Base-by-base conservation (phyloP, 2,888 invertebrate species). In the Microchrysa polita region DNA sequence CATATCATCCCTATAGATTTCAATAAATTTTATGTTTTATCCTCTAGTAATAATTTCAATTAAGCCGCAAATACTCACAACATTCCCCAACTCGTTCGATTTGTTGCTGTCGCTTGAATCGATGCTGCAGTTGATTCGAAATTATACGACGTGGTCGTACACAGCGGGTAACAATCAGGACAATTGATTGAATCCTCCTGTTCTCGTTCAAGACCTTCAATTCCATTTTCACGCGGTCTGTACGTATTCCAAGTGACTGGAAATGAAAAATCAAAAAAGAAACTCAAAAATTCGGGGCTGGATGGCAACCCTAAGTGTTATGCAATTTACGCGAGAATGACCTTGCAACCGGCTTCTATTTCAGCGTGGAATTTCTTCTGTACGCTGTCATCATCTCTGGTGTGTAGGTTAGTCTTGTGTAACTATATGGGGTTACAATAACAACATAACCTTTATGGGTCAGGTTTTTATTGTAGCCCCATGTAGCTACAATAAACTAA, bases 161-260 rank as follows among this genome's bases (percentile, higher is more conserved):
- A 89, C 67, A 87, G 85, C 0, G 89, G 87, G 42, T 84, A 80
- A 78, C 89, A 89, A 2, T 86, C 78, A 0, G 83, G 81, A 76
- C 89, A 89, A 42, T 60, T 75, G 7, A 89, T 77, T 0, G 87
- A 86, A 75, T 87, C 84, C 18, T 85, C 82, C 0, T 83, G 48
- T 78, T 88, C 88, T 42, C 81, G 78, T 74, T 86, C 83, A 0
- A 86, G 77, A 0, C 85, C 85, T n/a, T 80, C 67, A 0, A 79
- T 78, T 14, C 55, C 40, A 22, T 53, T 72, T 42, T n/a, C 63
- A 10, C 16, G 65, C 1, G 77, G 77, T 18, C 55, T 67, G 34
- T 76, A 77, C 1, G 78, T 77, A 27, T 61, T 72, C 78, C 78
- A 78, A n/a, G 76, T 78, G 16, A 74, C 75, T 75, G 9, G 12